Base-by-base conservation (phyloP, 2,797 vertebrate species). In the Psittacula derbiana region DNA sequence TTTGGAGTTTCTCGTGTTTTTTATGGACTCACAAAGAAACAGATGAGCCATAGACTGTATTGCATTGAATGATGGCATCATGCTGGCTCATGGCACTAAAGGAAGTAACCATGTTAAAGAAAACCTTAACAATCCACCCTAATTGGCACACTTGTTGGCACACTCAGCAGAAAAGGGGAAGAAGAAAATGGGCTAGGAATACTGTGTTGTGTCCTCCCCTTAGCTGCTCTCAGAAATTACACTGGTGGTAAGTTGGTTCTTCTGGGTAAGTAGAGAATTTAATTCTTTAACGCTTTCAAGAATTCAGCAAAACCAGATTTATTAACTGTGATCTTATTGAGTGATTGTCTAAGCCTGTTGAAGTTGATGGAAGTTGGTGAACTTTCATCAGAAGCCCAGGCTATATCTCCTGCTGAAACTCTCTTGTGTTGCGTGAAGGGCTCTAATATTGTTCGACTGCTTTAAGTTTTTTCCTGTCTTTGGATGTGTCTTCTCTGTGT, bases 371-470 rank as follows among this genome's bases (percentile, higher is more conserved):
- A 46, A 78, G 8, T 61, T 12, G 12, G 1, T 49, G 40, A 64
- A 50, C 40, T 87, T 62, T 1, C 5, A 47, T 75, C 18, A 74
- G 65, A 53, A 82, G 44, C 40, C 58, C 38, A 19, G 58, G 31
- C 57, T 58, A 18, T 50, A 19, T 62, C 12, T 67, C 16, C 53
- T 79, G 30, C 41, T 81, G 60, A 38, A 88, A 52, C 53, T 71
- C 24, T 24, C 20, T 19, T 33, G 24, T 65, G 19, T 57, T 86
- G 62, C 10, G 2, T 36, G 19, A 65, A 43, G 44, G 20, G 10
- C 15, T 88, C 13, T 49, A 19, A 2, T 33, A 19, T n/a, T 0
- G 0, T 3, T 70, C 38, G 38, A 91, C 27, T 14, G 31, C 2
- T 43, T 75, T 11, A 17, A 67, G 8, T 3, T 50, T 86, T 57